A percentile compares a stretch with the other conserved stretches of the same genome.
phyloP scores from a whole-genome alignment of 1,140 invertebrate genomes.

The Pseudomyrmex concolor region DNA sequence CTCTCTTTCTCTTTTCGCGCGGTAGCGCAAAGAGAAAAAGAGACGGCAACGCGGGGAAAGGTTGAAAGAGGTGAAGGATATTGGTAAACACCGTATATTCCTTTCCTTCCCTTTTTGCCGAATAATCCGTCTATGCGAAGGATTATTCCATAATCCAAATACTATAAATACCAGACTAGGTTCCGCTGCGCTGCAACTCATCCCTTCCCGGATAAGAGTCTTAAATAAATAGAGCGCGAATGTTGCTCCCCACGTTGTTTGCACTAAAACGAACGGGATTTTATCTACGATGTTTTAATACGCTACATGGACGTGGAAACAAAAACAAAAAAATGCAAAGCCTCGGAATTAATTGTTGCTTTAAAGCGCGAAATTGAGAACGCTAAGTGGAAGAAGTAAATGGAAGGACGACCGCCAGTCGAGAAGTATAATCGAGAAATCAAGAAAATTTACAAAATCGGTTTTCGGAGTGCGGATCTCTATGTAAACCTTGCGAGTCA shows the following conservation, averaged over 20 bases:
- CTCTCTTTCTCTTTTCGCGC: constrained; percentile 44
- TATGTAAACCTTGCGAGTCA: constrained; percentile 63
- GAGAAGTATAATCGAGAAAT: constrained; percentile 22
- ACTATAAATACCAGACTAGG: constrained; percentile 81
- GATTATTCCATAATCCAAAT: constrained; percentile 83
- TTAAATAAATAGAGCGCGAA: constrained; percentile 79
- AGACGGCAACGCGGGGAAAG: constrained; percentile 37
- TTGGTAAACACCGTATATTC: constrained; percentile 80
- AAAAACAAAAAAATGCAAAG: background rate
- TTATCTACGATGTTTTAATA: constrained; percentile 54
- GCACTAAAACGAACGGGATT: constrained; percentile 40
- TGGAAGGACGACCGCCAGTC: background rate
- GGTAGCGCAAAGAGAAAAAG: constrained; percentile 61
- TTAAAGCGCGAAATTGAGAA: constrained; percentile 47
- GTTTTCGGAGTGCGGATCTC: background rate
- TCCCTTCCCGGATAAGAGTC: constrained; percentile 69
- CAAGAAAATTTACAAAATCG: constrained; percentile 26
- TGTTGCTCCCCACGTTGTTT: constrained; percentile 72
- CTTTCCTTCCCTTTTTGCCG: constrained; percentile 70
- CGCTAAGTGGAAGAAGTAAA: constrained; percentile 17
- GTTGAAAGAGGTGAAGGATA: constrained; percentile 74
- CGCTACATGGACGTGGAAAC: constrained; percentile 5
- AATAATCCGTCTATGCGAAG: constrained; percentile 69
- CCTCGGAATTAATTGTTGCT: constrained; percentile 4
- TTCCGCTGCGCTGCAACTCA: constrained; percentile 64